phyloP scores from a whole-genome alignment of 2,113 vertebrate genomes.

The Todiramphus chloris region DNA sequence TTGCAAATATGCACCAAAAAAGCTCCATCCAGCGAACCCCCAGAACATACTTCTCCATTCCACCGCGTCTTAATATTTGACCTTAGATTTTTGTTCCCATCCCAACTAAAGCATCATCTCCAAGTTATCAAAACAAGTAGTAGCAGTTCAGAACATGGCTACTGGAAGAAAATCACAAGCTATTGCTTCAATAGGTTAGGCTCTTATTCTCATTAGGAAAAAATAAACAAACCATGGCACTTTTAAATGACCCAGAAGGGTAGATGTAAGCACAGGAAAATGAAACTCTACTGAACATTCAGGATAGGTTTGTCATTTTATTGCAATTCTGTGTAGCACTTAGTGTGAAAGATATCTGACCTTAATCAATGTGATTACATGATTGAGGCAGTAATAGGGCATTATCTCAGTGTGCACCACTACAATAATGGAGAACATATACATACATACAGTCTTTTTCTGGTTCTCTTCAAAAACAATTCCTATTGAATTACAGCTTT shows the following conservation, averaged over 20 bases:
- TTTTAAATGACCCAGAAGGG: neutral
- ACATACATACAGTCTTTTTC: neutral
- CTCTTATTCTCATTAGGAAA: neutral
- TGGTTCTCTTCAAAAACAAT: slow-evolving; percentile 44
- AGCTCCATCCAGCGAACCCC: neutral
- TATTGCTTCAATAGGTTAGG: neutral
- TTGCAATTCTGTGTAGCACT: neutral
- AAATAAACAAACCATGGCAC: neutral
- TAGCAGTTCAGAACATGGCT: neutral
- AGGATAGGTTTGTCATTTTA: neutral
- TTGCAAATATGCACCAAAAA: neutral
- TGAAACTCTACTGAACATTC: neutral
- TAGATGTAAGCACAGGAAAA: neutral
- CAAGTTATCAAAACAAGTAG: neutral
- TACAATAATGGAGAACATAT: neutral
- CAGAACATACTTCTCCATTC: neutral
- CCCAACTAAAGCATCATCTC: neutral
- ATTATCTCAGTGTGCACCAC: neutral
- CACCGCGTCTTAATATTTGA: neutral
- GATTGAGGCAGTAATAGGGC: neutral
- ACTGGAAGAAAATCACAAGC: neutral
- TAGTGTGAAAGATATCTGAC: neutral
- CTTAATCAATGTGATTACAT: neutral
- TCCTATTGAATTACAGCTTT: slow-evolving; percentile 59
- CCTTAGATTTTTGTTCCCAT: neutral